phyloP scores from a whole-genome alignment of 2,113 vertebrate genomes.

The Myotis davidii region DNA sequence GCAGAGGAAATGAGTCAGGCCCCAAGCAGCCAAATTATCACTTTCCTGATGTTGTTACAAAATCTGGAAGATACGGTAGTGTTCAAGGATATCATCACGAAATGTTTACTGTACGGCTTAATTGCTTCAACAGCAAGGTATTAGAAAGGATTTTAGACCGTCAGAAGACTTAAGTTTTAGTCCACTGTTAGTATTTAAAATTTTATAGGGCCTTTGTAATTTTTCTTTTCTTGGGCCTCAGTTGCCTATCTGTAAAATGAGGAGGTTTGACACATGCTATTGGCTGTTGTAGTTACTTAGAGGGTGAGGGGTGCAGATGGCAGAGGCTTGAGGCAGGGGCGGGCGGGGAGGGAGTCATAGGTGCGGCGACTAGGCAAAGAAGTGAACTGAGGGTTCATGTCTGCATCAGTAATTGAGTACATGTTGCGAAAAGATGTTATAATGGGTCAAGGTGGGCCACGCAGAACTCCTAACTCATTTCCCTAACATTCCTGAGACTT shows the following conservation, averaged over 20 bases:
- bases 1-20: constrained; percentile 35
- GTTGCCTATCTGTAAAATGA: neutral
- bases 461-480: neutral
- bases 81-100: neutral
- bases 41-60: constrained; percentile 26
- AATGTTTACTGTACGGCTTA: neutral
- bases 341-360: no score
- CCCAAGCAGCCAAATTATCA: neutral
- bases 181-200: neutral
- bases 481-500: neutral
- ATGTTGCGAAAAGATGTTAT: neutral
- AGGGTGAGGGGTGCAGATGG: neutral
- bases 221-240: neutral
- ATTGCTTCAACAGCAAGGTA: neutral
- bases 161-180: neutral
- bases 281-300: neutral
- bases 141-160: neutral
- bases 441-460: neutral
- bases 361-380: neutral
- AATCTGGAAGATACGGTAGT: neutral
- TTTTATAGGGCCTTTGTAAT: neutral
- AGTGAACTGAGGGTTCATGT: neutral
- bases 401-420: neutral
- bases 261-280: neutral
- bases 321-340: neutral